Base-by-base conservation (phyloP, 2,797 vertebrate genomes). In the Spondyliosoma cantharus region DNA sequence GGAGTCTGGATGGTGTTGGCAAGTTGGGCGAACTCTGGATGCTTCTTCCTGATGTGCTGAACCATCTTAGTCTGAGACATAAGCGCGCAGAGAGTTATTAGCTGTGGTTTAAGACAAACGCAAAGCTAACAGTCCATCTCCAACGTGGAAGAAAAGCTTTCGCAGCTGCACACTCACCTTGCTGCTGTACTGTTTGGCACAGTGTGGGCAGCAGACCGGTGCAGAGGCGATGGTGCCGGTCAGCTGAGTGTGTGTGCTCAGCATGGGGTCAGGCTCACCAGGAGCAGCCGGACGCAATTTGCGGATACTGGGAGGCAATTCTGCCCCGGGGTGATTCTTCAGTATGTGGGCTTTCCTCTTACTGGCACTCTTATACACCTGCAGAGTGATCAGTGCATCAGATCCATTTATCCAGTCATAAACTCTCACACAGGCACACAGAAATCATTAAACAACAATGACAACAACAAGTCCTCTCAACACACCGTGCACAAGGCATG, bases 301-400 rank as follows among this genome's bases (percentile, higher is more conserved):
- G 0, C 98, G 95, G 86, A 99, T 99, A 84, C 98, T 99, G 16
- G 98, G 98, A 14, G 98, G 98, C 43, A 99, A 91, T 73, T 98
- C 98, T 2, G 97, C 96, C 56, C 98, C 98, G 0, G 98, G 98
- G 29, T 99, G 98, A 89, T 99, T 99, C 94, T 99, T 99, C 90
- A 99, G 94, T 67, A 99, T 99, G 76, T 99, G 98, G 16, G 98
- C 97, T 95, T 99, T 99, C 61, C 98, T 96, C 82, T 99, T 99
- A 87, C 98, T 99, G 82, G 98, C 98, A 74, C 97, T 99, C 92
- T 99, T 99, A 82, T 99, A 99, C 54, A 99, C 98, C 98, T 99
- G 91, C 17, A 67, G 32, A 65, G 13, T 46, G 3, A 82, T 37
- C 54, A 76, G 54, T 19, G 59, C 49, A 74, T 59, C 71, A 64